Percentiles rank a stretch among this genome's conserved stretches.
Conservation (phyloP, 2,888 invertebrate species). For the Campopleginae sp. region DNA sequence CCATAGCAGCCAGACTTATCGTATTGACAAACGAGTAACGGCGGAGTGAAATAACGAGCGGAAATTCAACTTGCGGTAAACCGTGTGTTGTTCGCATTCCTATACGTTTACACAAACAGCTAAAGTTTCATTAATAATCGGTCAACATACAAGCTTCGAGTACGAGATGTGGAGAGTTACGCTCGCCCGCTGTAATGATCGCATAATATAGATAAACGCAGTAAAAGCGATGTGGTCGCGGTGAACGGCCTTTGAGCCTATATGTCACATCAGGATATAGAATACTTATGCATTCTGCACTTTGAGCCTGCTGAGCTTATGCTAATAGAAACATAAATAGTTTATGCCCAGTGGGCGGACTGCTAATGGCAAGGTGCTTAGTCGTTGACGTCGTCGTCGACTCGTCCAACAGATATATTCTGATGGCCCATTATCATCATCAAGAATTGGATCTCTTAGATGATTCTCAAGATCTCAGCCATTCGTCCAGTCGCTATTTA, state of each 20-base stretch:
- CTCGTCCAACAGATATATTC: not conserved
- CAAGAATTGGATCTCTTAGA: not conserved
- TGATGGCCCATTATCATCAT: not conserved
- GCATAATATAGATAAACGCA: conserved; percentile 28
- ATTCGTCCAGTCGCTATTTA: conserved; percentile 29
- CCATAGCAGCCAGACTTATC: not conserved
- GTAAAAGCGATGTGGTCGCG: conserved; percentile 27
- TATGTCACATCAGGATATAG: conserved; percentile 20
- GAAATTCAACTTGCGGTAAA: conserved; percentile 15
- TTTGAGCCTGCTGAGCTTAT: conserved; percentile 51
- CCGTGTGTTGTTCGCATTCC: conserved; percentile 3
- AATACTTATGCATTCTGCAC: conserved; percentile 49
- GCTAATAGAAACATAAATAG: conserved; percentile 59
- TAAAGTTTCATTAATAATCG: conserved; percentile 43
- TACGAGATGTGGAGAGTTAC: not conserved
- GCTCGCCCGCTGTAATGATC: not conserved
- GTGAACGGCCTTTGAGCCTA: conserved; percentile 55
- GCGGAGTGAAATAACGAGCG: conserved; percentile 45
- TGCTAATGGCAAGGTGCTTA: not conserved
- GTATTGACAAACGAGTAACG: conserved; percentile 38
- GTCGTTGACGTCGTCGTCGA: not conserved
- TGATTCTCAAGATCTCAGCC: not conserved
- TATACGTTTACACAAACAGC: not conserved
- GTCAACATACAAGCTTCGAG: conserved; percentile 12
- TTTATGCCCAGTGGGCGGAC: conserved; percentile 25